A percentile compares a stretch with the other conserved stretches of the same genome.
These are phyloP conservation scores for Epirrhoe alternata DNA, from an alignment of 2,888 invertebrate species.

Conservation along the genomic window DNA sequence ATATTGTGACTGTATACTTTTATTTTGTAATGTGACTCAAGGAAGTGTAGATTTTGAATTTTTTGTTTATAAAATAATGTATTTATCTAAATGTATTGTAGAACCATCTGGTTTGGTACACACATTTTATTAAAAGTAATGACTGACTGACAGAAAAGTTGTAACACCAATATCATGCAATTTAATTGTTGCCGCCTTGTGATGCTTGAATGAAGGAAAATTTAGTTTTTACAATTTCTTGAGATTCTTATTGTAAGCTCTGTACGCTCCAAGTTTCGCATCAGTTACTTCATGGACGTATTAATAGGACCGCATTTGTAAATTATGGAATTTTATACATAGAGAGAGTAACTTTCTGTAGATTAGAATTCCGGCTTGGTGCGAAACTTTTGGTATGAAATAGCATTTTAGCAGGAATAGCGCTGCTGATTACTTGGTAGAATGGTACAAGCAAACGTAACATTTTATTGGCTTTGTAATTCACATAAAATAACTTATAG, in stretches of 20 bases:
- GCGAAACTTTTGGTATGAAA: conserved; percentile 25
- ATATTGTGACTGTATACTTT: conserved; percentile 47
- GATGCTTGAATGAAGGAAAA: conserved; percentile 24
- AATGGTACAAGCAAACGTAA: conserved; percentile 5
- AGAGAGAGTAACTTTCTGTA: conserved; percentile 26
- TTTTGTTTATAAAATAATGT: conserved; percentile 48
- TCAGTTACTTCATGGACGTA: conserved; percentile 31
- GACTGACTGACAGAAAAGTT: conserved; percentile 36
- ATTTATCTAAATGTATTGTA: conserved; percentile 26
- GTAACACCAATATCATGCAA: conserved; percentile 43
- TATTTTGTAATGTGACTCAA: conserved; percentile 60
- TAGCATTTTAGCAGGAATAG: neutral
- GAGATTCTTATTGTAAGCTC: conserved; percentile 53
- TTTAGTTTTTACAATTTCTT: conserved; percentile 69
- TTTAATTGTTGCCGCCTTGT: neutral
- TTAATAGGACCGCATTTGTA: conserved; percentile 25
- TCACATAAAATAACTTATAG: conserved; percentile 10
- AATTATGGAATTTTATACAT: conserved; percentile 20
- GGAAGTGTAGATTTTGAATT: conserved; percentile 66
- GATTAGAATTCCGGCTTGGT: conserved; percentile 16
- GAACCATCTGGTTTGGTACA: conserved; percentile 23
- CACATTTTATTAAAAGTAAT: conserved; percentile 30
- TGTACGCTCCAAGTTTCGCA: conserved; percentile 36
- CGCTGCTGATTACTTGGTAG: conserved; percentile 8
- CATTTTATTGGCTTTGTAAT: conserved; percentile 4